Evolutionary conservation across 2,113 vertebrate genomes (phyloP), one percentile per base, ranked within the genome.

Genomic region (Salvelinus sp.): DNA sequence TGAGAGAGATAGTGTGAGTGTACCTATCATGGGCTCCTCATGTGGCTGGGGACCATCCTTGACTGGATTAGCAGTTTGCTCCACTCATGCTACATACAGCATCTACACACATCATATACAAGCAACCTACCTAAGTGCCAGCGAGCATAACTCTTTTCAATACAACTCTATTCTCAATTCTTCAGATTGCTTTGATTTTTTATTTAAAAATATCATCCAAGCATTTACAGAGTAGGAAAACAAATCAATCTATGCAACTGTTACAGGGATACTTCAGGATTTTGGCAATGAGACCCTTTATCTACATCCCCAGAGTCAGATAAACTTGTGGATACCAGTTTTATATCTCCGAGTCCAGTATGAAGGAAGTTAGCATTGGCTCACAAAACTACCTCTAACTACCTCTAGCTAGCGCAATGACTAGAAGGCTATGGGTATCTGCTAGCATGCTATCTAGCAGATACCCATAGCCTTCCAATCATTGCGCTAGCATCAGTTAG

Each of bases 131-230:
- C 47, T 48, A 54, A 74, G 30, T 54, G n/a, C 47, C n/a, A 14
- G 2, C 22, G 3, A 22, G 57, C 74, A 67, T 28, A 58, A 6
- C 62, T 62, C 18, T 44, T 74, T 44, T 69, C 12, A 79, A 48
- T 71, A 66, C 57, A 65, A 83, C 22, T 27, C 71, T 47, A 33
- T 22, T 72, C 71, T 79, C 79, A 84, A 75, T 81, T 62, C 71
- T 75, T 69, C 6, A 69, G 25, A 62, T 28, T 73, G 38, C 47
- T 27, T 76, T n/a, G 72, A 67, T 14, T 30, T 47, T 81, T 90
- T 92, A 89, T 86, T 93, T 87, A 92, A 93, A 92, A 93, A 92
- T 93, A 93, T 91, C 85, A 91, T 93, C 87, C 90, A 91, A 91
- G 90, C 91, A 92, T 93, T 91, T 92, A 93, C 90, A 93, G 89